A percentile compares a stretch with the other conserved stretches of the same genome.
Conservation (phyloP, 2,797 vertebrate species). For the Parotocinclus haroldoi region DNA sequence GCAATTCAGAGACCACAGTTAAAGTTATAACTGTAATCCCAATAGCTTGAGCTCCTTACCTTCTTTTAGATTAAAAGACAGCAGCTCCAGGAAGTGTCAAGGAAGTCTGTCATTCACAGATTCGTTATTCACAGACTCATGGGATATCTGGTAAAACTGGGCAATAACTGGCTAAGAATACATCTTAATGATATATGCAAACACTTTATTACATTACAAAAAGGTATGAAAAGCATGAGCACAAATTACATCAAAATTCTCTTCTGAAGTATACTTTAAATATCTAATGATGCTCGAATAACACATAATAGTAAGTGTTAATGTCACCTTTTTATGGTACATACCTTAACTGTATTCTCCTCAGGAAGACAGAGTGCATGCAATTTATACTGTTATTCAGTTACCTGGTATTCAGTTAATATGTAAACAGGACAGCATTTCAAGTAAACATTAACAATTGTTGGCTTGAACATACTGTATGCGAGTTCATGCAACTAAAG, state of each 20-base stretch:
- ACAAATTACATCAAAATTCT: too few species aligned
- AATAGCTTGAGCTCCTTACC: neutral
- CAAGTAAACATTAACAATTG: neutral
- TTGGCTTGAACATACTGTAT: neutral
- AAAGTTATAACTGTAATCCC: constrained; percentile 27
- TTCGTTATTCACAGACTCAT: too few species aligned
- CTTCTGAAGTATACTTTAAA: too few species aligned
- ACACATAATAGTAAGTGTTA: too few species aligned
- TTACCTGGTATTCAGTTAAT: constrained; percentile 13
- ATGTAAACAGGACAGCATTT: constrained; percentile 16
- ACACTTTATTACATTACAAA: neutral
- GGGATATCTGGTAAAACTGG: neutral
- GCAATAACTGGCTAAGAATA: neutral
- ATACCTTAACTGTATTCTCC: constrained; percentile 2
- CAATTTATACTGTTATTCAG: neutral
- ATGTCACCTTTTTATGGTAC: too few species aligned
- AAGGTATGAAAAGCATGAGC: neutral
- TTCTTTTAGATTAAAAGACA: neutral
- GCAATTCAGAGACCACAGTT: constrained; percentile 13
- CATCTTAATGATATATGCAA: neutral
- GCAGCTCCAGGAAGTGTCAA: constrained; percentile 12
- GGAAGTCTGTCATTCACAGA: constrained; percentile 9
- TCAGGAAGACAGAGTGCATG: neutral
- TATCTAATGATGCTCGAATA: too few species aligned
- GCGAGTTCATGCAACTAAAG: too few species aligned